Conservation (phyloP, 2,797 vertebrate genomes). For the Simalia tracyae region DNA sequence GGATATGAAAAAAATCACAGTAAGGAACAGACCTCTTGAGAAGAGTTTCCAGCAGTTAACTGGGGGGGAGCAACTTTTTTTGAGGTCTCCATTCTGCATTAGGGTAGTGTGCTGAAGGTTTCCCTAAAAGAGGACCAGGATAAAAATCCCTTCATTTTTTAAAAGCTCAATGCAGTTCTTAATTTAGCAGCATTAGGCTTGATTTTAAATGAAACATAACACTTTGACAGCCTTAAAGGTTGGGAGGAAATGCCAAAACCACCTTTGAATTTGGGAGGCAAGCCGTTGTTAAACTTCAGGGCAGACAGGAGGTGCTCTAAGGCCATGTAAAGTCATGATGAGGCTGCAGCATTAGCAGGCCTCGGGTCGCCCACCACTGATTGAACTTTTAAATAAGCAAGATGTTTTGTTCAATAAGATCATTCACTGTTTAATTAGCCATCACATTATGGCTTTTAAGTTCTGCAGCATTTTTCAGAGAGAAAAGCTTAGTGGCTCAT, state of each 20-base stretch:
- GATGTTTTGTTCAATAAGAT: background rate
- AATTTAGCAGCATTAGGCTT: background rate
- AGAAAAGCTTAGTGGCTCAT: background rate
- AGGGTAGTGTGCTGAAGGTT: background rate
- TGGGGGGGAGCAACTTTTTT: no score
- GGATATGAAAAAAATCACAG: conserved; percentile 98
- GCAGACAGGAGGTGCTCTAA: background rate
- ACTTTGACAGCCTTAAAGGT: background rate
- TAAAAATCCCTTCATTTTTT: background rate
- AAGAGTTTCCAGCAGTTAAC: background rate
- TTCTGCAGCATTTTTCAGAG: background rate
- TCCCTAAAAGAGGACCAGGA: background rate
- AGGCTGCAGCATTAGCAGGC: background rate
- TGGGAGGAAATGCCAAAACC: background rate
- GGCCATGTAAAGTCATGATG: background rate
- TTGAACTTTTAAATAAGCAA: background rate
- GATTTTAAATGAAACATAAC: background rate
- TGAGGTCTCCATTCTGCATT: background rate
- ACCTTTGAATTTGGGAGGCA: background rate
- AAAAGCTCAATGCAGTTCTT: background rate
- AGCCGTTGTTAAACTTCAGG: background rate
- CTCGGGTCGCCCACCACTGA: background rate
- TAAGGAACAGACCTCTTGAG: conserved; percentile 69
- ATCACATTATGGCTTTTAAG: background rate
- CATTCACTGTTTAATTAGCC: background rate